Base-by-base conservation (phyloP, 2,888 invertebrate genomes). In the Andrena praecox region DNA sequence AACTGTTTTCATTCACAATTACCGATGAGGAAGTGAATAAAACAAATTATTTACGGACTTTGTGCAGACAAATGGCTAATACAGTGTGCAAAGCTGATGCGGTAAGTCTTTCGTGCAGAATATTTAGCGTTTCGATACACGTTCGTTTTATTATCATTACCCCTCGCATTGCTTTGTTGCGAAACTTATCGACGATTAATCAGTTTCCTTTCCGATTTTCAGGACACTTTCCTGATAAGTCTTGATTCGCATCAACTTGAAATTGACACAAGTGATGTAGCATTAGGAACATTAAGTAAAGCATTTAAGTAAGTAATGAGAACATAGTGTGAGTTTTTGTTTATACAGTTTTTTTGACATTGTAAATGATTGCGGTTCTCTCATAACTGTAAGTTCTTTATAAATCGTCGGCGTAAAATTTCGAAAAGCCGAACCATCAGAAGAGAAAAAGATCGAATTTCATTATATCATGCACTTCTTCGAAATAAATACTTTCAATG, bases 61-160 rank as follows among this genome's bases (percentile, higher is more conserved):
- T 99, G 84, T 98, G 98, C 93, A 96, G 98, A 92, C 97, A 98
- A 94, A 97, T 98, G 96, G 98, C 98, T 62, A 98, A 98, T 93
- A 97, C 97, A 87, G 97, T 98, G 89, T 99, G 98, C 94, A 97
- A 98, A 93, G 97, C 98, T 88, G 98, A 99, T 95, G 97, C 98
- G 92, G 98, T 98, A 94, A 96, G 97, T 95, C 85, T n/a, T n/a
- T 42, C 4, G 5, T 16, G 16, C 42, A 16, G 5, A 66, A 29
- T 70, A 29, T 67, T 62, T 31, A 50, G 27, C 20, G 59, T 54
- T n/a, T 42, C 54, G 50, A 54, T 48, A 48, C 2, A 70, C 60
- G 27, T 73, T 29, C 33, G 59, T 52, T 62, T 66, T 35, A 48
- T 56, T 35, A 27, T 62, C 2, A 68, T 35, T 27, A n/a, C 24